phyloP scores from a whole-genome alignment of 2,888 invertebrate species.

The Dendrolimus houi region DNA sequence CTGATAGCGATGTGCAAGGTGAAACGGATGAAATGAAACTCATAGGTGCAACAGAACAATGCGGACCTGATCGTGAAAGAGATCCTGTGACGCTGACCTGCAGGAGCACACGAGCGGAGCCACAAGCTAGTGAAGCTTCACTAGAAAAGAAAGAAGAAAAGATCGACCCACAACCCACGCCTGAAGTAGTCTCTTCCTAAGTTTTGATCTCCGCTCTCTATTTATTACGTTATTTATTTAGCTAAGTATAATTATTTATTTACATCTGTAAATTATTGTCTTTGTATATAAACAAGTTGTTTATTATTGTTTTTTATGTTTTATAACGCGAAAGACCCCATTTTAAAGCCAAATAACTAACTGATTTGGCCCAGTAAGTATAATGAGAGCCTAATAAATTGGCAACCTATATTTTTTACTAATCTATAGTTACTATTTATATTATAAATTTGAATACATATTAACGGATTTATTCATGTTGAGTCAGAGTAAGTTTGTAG shows the following conservation, averaged over 20 bases:
- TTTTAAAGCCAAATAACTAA: too few species aligned
- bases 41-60: conserved; percentile 82
- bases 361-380: too few species aligned
- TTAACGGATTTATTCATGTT: too few species aligned
- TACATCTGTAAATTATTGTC: conserved; percentile 19
- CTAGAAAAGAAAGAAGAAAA: conserved; percentile 9
- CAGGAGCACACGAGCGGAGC: conserved; percentile 17
- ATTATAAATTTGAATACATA: too few species aligned
- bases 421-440: too few species aligned
- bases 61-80: conserved; percentile 82
- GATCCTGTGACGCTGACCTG: conserved; percentile 81
- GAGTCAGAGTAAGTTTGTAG: too few species aligned
- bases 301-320: background rate
- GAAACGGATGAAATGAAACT: conserved; percentile 68
- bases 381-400: too few species aligned
- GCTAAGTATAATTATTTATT: conserved; percentile 12
- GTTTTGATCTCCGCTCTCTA: conserved; percentile 29
- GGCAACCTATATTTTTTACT: too few species aligned
- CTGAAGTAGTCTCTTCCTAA: conserved; percentile 47
- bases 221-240: conserved; percentile 34
- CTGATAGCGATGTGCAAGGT: conserved; percentile 32
- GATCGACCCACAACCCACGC: conserved; percentile 16
- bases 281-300: conserved; percentile 11
- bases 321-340: too few species aligned
- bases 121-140: conserved; percentile 3